Evolutionary conservation across 2,888 invertebrate species (phyloP), one percentile per base, ranked within the genome.

Genomic region (Anoplius nigerrimus): DNA sequence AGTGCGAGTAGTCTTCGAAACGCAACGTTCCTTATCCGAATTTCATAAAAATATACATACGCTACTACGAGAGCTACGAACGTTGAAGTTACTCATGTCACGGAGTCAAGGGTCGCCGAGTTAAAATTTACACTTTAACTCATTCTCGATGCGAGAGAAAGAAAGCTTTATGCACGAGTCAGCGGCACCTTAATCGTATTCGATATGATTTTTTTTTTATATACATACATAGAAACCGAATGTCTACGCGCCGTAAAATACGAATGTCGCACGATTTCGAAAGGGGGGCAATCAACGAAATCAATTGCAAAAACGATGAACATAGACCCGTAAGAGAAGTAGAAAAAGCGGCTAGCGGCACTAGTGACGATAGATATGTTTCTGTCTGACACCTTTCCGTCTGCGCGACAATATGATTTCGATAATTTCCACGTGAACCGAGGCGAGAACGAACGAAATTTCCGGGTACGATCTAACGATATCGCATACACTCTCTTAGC

Each of bases 361-460:
- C n/a, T n/a, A n/a, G n/a, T n/a, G n/a, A n/a, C n/a, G n/a, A 86
- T 82, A 82, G 83, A 86, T 86, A 86, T 84, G 81, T 83, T 78
- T 67, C 69, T 62, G 58, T 13, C 13, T 42, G 42, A 42, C 42
- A 42, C 42, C 42, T 6, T 2, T 13, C n/a, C n/a, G n/a, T n/a
- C n/a, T n/a, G 42, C 42, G 42, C 42, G 42, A 42, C 42, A 13
- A 42, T 42, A 42, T n/a, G n/a, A n/a, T n/a, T n/a, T n/a, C n/a
- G n/a, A n/a, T n/a, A n/a, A n/a, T n/a, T n/a, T n/a, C n/a, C n/a
- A n/a, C n/a, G n/a, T n/a, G n/a, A n/a, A n/a, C n/a, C n/a, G n/a
- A n/a, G n/a, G n/a, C n/a, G n/a, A n/a, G n/a, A n/a, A n/a, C n/a
- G n/a, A n/a, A n/a, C n/a, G n/a, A n/a, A n/a, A n/a, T n/a, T 34